Evolutionary conservation across 2,888 invertebrate genomes (phyloP), one percentile per base, ranked within the genome.

Genomic region (Chydorus sphaericus): DNA sequence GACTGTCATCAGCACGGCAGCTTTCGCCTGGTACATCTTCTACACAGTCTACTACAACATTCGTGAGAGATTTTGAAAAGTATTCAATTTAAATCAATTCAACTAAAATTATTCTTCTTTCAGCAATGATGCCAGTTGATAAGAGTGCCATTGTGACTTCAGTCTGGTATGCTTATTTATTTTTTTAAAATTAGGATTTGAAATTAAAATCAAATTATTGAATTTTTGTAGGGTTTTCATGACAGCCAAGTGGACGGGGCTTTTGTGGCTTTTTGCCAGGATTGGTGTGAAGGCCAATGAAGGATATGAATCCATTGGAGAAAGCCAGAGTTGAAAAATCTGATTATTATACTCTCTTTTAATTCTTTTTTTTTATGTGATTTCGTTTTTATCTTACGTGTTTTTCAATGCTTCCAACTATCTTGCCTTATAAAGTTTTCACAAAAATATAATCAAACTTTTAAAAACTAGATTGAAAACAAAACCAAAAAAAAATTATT

Each of bases 11-110:
- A 49, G 57, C 28, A 38, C 48, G 29, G 57, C 48, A 16, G 52
- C 31, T 28, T 57, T 57, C 18, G 48, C 28, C 5, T 57, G 57
- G 57, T 57, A 57, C 30, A 30, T 57, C 20, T 57, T 57, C 54
- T 54, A 54, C 36, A 54, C 53, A n/a, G 53, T 37, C 20, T 57
- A 57, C 28, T 57, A 57, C 37, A 33, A 55, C 28, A 57, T 57
- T 26, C 57, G 57, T 57, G 48, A 57, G 57, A n/a, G n/a, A n/a
- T n/a, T n/a, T 44, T 4, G 11, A 30, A 30, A 16, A 10, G 3
- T 44, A 3, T 4, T 26, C 26, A 7, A n/a, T 33, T 29, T 2
- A 8, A 31, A 23, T 16, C 10, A 28, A 11, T 29, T 54, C 14
- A 33, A 14, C n/a, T 36, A 28, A 18, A n/a, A 5, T 20, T 29